Evolutionary conservation across 2,113 vertebrate genomes (phyloP), one percentile per base, ranked within the genome.

Genomic region (Tichodroma muraria): DNA sequence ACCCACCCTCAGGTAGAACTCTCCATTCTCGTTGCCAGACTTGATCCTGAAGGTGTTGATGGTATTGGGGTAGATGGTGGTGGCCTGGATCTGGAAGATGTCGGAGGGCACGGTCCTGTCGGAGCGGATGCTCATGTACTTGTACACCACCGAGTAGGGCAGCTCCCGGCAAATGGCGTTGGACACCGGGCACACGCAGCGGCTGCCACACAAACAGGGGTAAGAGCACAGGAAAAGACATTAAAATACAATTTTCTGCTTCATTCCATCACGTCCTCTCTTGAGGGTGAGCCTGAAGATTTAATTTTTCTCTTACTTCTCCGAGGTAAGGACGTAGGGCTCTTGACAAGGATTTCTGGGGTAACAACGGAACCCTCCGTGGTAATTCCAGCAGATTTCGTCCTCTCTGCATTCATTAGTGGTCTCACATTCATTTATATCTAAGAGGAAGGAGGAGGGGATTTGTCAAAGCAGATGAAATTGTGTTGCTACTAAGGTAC

Each of bases 31-130:
- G 4, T 99, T 99, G 90, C 99, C 99, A 78, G 99, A 97, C 96
- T 99, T 99, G 97, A 99, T 99, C 98, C 98, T 98, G 97, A 99
- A 99, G 76, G 98, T 99, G 96, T 99, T 99, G 92, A 99, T 98
- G 85, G 99, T 99, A 97, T 99, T 99, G 89, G 98, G 96, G 72
- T 98, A 99, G 95, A 99, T 98, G 76, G 98, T 99, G 87, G 99
- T 99, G 85, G 99, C 99, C 96, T 99, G 99, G 96, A 99, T 99
- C 97, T 99, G 99, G 97, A 99, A 99, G 97, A 99, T 98, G 86
- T 99, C 99, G 0, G 99, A 98, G n/a, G 99, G 99, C 75, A 99
- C 98, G 1, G 98, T 96, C 80, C 99, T 97, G 38, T 99, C 99
- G 3, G 99, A 99, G 61, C 98, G 98, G 97, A 99, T 99, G 97